A percentile compares a stretch with the other conserved stretches of the same genome.
Evolutionary conservation across 2,888 invertebrate genomes (phyloP).

Genomic region (Sphecodes monilicornis): DNA sequence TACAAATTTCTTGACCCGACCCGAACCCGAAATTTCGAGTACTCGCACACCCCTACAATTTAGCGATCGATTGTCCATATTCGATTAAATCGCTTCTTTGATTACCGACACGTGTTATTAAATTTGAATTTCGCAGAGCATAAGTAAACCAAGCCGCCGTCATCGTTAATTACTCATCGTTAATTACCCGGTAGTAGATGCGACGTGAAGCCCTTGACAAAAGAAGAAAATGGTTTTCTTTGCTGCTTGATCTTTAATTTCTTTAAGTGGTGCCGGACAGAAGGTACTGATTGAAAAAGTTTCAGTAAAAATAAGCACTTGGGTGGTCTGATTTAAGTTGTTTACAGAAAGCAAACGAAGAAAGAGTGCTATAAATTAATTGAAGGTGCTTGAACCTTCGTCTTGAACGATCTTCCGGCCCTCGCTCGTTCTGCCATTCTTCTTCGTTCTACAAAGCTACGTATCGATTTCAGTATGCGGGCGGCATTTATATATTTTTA

Average conservation of each 20-base stretch:
- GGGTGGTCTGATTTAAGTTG: background rate
- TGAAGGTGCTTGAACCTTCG: slow-evolving; percentile 6
- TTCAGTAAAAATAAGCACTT: background rate
- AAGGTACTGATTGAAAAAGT: slow-evolving; percentile 1
- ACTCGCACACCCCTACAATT: no score
- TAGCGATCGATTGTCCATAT: background rate
- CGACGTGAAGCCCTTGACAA: background rate
- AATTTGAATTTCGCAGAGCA: background rate
- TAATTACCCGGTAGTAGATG: background rate
- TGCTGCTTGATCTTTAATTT: slow-evolving; percentile 3
- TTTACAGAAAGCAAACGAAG: background rate
- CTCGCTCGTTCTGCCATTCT: background rate
- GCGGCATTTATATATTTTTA: background rate
- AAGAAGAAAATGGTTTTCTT: background rate
- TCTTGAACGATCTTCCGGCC: background rate
- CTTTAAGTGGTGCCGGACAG: background rate
- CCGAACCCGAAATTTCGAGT: no score
- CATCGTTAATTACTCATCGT: background rate
- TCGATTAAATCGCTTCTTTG: background rate
- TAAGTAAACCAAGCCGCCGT: background rate
- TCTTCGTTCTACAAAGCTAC: background rate
- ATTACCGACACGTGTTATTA: background rate
- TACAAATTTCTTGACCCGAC: no score
- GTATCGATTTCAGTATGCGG: background rate
- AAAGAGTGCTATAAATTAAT: slow-evolving; percentile 11